Evolutionary conservation across 2,113 vertebrate species (phyloP).

Genomic region (Urocolius indicus): DNA sequence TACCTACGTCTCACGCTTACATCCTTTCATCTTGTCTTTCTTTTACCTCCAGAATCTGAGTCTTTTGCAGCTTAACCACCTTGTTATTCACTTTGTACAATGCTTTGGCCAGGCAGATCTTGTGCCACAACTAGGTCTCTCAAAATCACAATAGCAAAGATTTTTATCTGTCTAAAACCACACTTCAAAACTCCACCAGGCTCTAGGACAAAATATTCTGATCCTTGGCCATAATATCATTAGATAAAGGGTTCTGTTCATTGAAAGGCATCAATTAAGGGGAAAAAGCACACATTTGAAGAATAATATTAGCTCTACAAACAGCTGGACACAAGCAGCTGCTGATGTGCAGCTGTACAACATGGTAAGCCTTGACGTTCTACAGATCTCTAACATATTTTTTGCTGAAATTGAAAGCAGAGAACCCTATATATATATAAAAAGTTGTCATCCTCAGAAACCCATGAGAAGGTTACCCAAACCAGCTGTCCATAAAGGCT

Average conservation of each 20-base stretch:
- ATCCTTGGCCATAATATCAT: neutral
- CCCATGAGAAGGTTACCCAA: neutral
- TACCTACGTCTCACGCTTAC: neutral
- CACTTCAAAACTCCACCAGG: neutral
- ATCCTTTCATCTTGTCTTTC: neutral
- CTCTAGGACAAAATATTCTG: neutral
- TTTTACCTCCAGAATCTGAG: neutral
- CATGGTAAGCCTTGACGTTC: neutral
- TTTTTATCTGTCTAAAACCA: neutral
- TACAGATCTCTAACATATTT: neutral
- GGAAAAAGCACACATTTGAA: neutral
- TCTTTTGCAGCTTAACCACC: neutral
- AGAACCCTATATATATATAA: neutral
- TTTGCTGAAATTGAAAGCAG: neutral
- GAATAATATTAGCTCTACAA: conserved; percentile 15
- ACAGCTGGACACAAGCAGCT: conserved; percentile 47
- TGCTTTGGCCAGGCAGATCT: neutral
- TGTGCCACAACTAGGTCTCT: neutral
- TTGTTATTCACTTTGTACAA: neutral
- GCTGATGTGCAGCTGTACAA: conserved; percentile 15
- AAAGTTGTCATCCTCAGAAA: neutral
- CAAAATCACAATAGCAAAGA: neutral
- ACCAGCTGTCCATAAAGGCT: neutral
- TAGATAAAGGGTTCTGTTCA: neutral
- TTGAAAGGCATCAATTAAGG: conserved; percentile 21